Conservation (phyloP, 2,888 invertebrate genomes). For the Mythimna loreyi region DNA sequence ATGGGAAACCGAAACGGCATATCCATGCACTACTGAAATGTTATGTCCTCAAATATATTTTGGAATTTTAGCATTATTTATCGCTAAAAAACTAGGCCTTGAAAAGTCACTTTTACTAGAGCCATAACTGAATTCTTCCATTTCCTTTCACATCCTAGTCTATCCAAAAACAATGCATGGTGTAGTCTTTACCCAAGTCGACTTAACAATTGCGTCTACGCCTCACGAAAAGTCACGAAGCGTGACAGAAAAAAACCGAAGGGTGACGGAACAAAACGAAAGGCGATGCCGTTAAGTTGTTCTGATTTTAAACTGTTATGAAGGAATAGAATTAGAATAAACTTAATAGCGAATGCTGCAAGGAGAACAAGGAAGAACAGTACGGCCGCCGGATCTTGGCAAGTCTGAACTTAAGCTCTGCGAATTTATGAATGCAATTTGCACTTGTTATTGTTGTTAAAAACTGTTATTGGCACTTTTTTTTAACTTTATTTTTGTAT, state of each 20-base stretch:
- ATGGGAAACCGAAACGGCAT: background rate
- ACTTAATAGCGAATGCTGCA: background rate
- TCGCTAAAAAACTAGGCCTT: background rate
- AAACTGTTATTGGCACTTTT: too few relatives aligned
- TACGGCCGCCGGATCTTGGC: too few relatives aligned
- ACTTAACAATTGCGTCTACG: slow-evolving; percentile 57
- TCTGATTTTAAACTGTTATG: slow-evolving; percentile 26
- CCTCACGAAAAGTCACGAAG: slow-evolving; percentile 43
- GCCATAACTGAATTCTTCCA: background rate
- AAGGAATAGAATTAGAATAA: too few relatives aligned
- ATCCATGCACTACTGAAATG: background rate
- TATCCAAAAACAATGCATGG: slow-evolving; percentile 40
- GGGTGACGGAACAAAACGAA: slow-evolving; percentile 37
- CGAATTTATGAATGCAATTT: too few relatives aligned
- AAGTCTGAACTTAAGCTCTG: too few relatives aligned
- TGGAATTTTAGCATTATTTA: background rate
- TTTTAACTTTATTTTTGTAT: too few relatives aligned
- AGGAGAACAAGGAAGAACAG: background rate
- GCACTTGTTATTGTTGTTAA: too few relatives aligned
- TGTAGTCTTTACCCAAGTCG: slow-evolving; percentile 42
- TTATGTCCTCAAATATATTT: background rate
- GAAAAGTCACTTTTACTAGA: background rate
- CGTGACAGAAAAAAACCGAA: slow-evolving; percentile 42
- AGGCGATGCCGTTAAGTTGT: slow-evolving; percentile 4
- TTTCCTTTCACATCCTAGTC: slow-evolving; percentile 21